Conservation (phyloP, 2,113 vertebrate genomes). For the Rhinopomastus cyanomelas region DNA sequence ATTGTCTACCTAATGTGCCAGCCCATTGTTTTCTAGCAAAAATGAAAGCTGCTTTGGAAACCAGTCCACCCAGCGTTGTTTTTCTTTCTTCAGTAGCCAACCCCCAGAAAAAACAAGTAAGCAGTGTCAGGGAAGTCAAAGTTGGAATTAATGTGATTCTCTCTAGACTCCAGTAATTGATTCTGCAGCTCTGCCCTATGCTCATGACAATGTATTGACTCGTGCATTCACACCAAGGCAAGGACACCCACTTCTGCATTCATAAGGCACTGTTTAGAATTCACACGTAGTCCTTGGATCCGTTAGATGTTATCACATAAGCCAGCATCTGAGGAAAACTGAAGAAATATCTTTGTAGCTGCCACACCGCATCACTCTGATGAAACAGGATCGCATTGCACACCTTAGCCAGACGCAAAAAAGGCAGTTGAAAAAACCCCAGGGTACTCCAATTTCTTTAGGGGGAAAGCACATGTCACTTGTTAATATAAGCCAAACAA, state of each 20-base stretch:
- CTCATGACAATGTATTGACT: conserved; percentile 7
- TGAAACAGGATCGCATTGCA: not conserved
- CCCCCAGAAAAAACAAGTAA: conserved; percentile 40
- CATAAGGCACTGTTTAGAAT: not conserved
- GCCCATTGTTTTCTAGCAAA: conserved; percentile 15
- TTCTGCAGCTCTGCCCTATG: not conserved
- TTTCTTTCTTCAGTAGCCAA: not conserved
- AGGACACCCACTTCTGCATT: not conserved
- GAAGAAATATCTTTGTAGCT: not conserved
- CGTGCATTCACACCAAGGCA: not conserved
- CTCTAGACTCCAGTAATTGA: not conserved
- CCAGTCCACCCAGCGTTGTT: not conserved
- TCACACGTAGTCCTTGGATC: not conserved
- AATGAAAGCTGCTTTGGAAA: conserved; percentile 23
- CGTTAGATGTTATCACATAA: conserved; percentile 4
- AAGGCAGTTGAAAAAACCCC: not conserved
- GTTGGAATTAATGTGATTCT: conserved; percentile 15
- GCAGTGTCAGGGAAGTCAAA: conserved; percentile 34
- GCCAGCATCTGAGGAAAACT: not conserved
- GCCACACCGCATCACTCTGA: not conserved
- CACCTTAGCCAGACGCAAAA: not conserved
- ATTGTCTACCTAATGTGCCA: not conserved
- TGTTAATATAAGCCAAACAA: not conserved
- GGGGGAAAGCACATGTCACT: not conserved
- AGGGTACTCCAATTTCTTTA: not conserved